Base-by-base conservation (phyloP, 2,888 invertebrate species). In the Ormyrus labotus region DNA sequence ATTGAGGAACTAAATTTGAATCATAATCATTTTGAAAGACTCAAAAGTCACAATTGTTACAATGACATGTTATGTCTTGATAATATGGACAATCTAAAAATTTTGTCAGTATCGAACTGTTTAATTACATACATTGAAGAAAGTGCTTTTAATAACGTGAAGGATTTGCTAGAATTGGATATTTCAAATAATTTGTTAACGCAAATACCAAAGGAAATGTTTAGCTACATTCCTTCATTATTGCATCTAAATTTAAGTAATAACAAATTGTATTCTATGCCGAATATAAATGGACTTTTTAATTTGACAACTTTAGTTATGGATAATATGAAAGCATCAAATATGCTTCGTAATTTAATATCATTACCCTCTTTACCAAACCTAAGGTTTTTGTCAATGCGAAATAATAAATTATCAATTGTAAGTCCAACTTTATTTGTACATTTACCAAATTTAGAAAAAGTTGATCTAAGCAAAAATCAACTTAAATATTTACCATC, bases 401-500 rank as follows among this genome's bases (percentile, higher is more conserved):
- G 58, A 3, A n/a, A n/a, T 57, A 82, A 82, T 50, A 55, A 69
- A 9, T 11, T 82, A 34, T 7, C 6, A 6, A 19, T 7, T 51
- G 60, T 82, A 13, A 34, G 71, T 11, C 2, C 63, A n/a, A 51
- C n/a, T 47, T 51, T 78, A 47, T 80, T 82, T 53, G 50, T 65
- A 9, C 57, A 53, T 51, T 60, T 81, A 55, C 63, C 68, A 13
- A 45, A 9, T 34, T 68, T 82, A 19, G 71, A 78, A 75, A 34
- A 72, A n/a, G 3, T 82, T 19, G 71, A 78, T 11, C 72, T 82
- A 11, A 69, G 55, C 53, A 51, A 78, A 48, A 82, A 82, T 60
- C 9, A 47, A n/a, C 50, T 82, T 34, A 13, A 47, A 0, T 60
- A 51, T 9, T n/a, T 81, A 34, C 75, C 78, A 57, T 11, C n/a